These are phyloP conservation scores for Drosophila bifasciata DNA, from an alignment of 1,140 invertebrate genomes.

Conservation along the genomic window DNA sequence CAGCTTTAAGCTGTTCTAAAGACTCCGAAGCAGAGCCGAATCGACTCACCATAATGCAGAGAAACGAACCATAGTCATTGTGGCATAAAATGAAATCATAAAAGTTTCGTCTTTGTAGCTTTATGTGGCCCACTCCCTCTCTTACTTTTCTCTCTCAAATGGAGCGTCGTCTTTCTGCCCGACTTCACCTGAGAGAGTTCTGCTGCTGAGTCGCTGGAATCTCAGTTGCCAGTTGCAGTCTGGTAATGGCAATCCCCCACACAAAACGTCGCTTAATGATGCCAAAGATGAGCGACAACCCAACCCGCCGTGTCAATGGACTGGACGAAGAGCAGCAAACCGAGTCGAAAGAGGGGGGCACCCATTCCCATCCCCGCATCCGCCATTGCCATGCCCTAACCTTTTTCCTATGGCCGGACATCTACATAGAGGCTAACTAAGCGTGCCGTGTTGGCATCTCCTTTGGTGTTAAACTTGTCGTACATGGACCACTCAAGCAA, in stretches of 20 bases:
- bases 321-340: constrained; percentile 38
- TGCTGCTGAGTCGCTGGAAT: constrained; percentile 23
- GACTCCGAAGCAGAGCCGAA: too few relatives aligned
- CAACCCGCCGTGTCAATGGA: constrained; percentile 58
- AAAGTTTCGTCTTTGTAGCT: constrained; percentile 38
- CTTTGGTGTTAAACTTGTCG: constrained; percentile 74
- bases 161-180: constrained; percentile 67
- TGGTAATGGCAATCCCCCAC: constrained; percentile 17
- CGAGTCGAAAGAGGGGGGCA: background rate
- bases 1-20: constrained; percentile 2
- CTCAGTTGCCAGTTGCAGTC: constrained; percentile 18
- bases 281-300: constrained; percentile 73
- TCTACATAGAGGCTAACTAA: constrained; percentile 82
- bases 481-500: constrained; percentile 48
- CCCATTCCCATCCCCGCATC: background rate
- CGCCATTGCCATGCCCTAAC: too few relatives aligned
- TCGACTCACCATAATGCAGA: too few relatives aligned
- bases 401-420: constrained; percentile 48
- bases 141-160: constrained; percentile 10
- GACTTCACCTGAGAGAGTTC: constrained; percentile 67
- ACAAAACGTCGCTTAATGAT: constrained; percentile 77
- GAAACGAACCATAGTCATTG: background rate
- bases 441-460: constrained; percentile 75
- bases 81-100: constrained; percentile 15
- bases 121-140: background rate